Conservation (phyloP, 2,797 vertebrate species). For the Eulemur mongoz region DNA sequence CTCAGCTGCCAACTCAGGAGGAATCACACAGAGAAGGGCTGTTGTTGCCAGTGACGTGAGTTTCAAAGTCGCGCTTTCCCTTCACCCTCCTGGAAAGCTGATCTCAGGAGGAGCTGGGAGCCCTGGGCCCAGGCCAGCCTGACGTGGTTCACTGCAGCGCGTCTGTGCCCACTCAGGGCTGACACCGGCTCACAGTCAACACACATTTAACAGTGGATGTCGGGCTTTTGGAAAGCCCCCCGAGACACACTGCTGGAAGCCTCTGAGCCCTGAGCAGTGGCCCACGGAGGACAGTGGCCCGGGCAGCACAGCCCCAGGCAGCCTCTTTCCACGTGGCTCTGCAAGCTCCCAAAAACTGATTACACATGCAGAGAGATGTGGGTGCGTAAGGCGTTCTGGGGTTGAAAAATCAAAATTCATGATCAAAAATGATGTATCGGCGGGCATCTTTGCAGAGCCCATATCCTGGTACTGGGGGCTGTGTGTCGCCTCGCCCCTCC, state of each 20-base stretch:
- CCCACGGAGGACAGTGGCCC: fast-evolving
- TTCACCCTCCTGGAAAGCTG: no score
- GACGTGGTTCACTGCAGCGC: not conserved
- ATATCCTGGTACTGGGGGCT: no score
- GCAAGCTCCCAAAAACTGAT: not conserved
- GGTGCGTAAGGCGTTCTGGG: not conserved
- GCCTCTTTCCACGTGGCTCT: not conserved
- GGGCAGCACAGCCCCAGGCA: fast-evolving
- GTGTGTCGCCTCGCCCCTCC: not conserved
- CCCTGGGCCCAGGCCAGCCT: not conserved
- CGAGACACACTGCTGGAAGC: fast-evolving
- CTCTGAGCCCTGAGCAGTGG: not conserved
- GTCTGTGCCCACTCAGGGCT: not conserved
- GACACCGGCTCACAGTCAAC: no score
- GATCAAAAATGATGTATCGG: fast-evolving
- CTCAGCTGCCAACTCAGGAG: not conserved
- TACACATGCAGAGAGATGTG: not conserved
- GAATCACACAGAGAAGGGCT: not conserved
- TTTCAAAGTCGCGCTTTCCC: not conserved
- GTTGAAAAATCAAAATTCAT: not conserved
- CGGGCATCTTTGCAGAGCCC: not conserved
- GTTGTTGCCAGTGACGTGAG: not conserved
- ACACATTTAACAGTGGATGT: no score
- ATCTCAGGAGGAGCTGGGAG: no score
- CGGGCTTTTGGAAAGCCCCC: not conserved